Base-by-base conservation (phyloP, 1,140 invertebrate species). In the Temnothorax curvispinosus region DNA sequence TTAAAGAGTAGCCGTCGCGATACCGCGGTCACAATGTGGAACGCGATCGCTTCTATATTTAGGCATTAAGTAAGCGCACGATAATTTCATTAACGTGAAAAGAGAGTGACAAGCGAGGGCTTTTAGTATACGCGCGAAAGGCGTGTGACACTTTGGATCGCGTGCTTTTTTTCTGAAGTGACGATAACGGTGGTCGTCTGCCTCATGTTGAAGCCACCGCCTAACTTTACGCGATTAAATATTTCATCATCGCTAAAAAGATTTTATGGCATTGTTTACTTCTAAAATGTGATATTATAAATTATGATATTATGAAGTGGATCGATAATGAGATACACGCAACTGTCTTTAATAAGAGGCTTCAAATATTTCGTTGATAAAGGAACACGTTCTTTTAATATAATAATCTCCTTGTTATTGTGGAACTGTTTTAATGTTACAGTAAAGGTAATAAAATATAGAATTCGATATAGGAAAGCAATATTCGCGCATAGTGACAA, bases 11-110 rank as follows among this genome's bases (percentile, higher is more conserved):
- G n/a, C 3, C 9, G 54, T 38, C 52, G 65, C 35, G 77, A 86
- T 54, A 72, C 32, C 35, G 41, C 21, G 38, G 41, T 2, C 21
- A 54, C 35, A 77, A 86, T 88, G 64, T 90, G 27, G 65, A 80
- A 38, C 77, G 65, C 72, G 71, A 88, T 81, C 41, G 71, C 58
- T 60, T 86, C 89, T 93, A 93, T 93, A 93, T 93, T 93, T 93
- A 93, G 90, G 38, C 74, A 88, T 93, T 93, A 93, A 92, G 87
- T 90, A 93, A 93, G 91, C 72, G 77, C 69, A 74, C 87, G 88
- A 91, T 93, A 93, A 94, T 93, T 92, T 91, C 86, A 92, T 92
- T 93, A 93, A 92, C 88, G 78, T 82, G 52, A 54, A 84, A 75
- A 85, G 69, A 85, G 69, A 88, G 35, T 35, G 69, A 77, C 85